Conservation (phyloP, 2,113 vertebrate genomes). For the Plestiodon gilberti region DNA sequence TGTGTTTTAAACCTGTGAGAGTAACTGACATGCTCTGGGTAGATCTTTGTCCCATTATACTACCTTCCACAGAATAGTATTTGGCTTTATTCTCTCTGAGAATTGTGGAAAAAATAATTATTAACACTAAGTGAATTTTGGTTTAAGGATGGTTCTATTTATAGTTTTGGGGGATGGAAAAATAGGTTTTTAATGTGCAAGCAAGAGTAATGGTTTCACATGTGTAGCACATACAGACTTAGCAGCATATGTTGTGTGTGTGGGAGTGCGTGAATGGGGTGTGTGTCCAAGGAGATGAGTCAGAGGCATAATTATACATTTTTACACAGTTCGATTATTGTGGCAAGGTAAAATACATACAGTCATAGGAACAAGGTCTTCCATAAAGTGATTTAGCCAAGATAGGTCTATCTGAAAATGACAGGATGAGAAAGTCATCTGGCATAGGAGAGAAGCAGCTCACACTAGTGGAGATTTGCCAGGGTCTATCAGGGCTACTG, state of each 20-base stretch:
- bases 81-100: slow-evolving; percentile 7
- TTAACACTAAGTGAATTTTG: slow-evolving; percentile 41
- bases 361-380: slow-evolving; percentile 43
- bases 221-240: slow-evolving; percentile 49
- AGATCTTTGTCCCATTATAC: slow-evolving; percentile 23
- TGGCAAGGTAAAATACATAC: slow-evolving; percentile 61
- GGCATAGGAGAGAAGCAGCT: slow-evolving; percentile 6
- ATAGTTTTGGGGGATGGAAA: slow-evolving; percentile 55
- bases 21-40: neutral
- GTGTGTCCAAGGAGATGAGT: slow-evolving; percentile 66
- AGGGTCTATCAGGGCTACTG: neutral
- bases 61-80: neutral
- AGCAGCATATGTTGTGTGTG: slow-evolving; percentile 31
- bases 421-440: neutral
- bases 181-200: slow-evolving; percentile 48
- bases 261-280: slow-evolving; percentile 60
- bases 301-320: slow-evolving; percentile 57
- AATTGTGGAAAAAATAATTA: slow-evolving; percentile 2
- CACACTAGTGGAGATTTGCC: neutral
- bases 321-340: slow-evolving; percentile 58
- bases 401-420: slow-evolving; percentile 19
- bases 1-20: neutral
- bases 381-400: slow-evolving; percentile 14
- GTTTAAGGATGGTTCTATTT: slow-evolving; percentile 50
- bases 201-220: slow-evolving; percentile 38